Evolutionary conservation across 1,140 invertebrate species (phyloP), one percentile per base, ranked within the genome.

Genomic region (Zaprionus camerounensis): DNA sequence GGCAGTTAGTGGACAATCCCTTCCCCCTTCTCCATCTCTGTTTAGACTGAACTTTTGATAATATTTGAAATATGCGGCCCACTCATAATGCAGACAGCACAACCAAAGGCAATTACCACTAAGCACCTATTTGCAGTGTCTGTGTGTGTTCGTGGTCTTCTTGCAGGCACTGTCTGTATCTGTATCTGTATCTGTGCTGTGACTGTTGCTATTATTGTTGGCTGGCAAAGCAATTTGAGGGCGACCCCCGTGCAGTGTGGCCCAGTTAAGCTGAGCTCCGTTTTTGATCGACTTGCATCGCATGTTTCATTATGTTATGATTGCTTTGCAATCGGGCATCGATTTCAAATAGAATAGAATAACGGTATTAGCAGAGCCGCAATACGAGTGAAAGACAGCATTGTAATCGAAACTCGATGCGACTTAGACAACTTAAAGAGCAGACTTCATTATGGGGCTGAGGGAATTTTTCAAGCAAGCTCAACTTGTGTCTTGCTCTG

Each of bases 251-350:
- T 7, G 5, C 22, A 1, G 24, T 49, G 38, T 68, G 72, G 41
- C 28, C 66, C 66, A 46, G 38, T 57, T 70, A 56, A 58, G 51
- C 46, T 34, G 34, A 62, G 36, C 59, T 34, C 63, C 38, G 61
- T 56, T 73, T 56, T 41, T n/a, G 41, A 46, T 46, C 41, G 41
- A 46, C 41, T 46, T 5, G 13, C 34, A 17, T 84, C 74, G 82
- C 82, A 85, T 81, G 73, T 64, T 72, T 34, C 51, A 79, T 70
- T 80, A 77, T 85, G 81, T 67, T 80, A 77, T 85, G 81, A 85
- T 84, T 84, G 74, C 63, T 51, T 51, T 22, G 46, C 20, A 41
- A 41, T 41, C 38, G 38, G 15, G 38, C 11, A 22, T 22, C 46
- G 17, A 49, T 49, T 49, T 3, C 31, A 34, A 34, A 17, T 17